Percentiles rank a stretch among this genome's conserved stretches.
phyloP scores from a whole-genome alignment of 2,797 vertebrate species.

The Varecia variegata region DNA sequence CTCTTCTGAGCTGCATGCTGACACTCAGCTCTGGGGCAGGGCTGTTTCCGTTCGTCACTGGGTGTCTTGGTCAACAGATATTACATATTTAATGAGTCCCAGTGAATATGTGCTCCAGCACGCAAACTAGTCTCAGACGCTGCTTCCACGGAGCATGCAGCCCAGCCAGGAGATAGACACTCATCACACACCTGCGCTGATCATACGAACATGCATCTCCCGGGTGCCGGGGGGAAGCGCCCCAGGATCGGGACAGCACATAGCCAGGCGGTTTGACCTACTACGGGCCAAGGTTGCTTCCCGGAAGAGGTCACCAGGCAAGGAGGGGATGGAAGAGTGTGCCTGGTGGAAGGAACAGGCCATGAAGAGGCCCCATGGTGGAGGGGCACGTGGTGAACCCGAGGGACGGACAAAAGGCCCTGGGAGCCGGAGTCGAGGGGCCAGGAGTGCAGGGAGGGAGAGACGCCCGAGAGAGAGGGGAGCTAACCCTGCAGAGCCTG shows the following conservation, averaged over 20 bases:
- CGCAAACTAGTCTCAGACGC: background rate
- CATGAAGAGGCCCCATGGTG: background rate
- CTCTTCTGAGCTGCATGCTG: background rate
- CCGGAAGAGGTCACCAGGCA: background rate
- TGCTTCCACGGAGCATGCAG: fast-evolving
- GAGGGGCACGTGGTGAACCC: fast-evolving
- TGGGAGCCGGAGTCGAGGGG: background rate
- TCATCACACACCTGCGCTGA: background rate
- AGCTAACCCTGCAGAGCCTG: background rate
- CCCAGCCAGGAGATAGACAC: background rate
- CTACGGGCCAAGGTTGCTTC: background rate
- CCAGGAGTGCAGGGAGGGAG: background rate
- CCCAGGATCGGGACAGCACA: background rate
- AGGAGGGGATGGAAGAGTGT: background rate
- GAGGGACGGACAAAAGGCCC: background rate
- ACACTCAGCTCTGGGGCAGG: too few relatives aligned
- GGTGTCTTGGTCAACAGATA: background rate
- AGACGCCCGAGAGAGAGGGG: fast-evolving
- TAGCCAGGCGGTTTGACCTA: background rate
- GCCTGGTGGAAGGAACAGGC: background rate
- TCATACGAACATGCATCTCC: fast-evolving
- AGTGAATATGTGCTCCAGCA: background rate
- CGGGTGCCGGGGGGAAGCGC: background rate
- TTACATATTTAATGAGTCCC: background rate
- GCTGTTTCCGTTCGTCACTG: background rate